These are phyloP conservation scores for Unio delphinus DNA, from an alignment of 2,888 invertebrate species.

Conservation along the genomic window DNA sequence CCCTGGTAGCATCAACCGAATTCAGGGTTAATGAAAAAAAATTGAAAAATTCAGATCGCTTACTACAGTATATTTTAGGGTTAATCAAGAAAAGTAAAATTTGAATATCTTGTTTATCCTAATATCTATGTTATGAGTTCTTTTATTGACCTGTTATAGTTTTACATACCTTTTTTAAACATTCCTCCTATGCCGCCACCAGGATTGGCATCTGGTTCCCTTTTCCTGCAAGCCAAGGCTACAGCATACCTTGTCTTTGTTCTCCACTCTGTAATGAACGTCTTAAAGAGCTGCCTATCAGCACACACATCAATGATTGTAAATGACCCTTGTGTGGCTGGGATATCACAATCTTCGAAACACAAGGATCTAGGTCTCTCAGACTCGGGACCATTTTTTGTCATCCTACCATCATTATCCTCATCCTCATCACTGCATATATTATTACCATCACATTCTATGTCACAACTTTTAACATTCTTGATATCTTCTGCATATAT, in stretches of 20 bases:
- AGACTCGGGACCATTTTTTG: slow-evolving; percentile 4
- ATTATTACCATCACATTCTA: slow-evolving; percentile 2
- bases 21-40: too few species aligned
- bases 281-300: slow-evolving; percentile 59
- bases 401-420: slow-evolving; percentile 18
- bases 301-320: slow-evolving; percentile 69
- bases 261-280: slow-evolving; percentile 68
- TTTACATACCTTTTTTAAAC: slow-evolving; percentile 53
- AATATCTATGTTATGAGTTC: too few species aligned
- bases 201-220: slow-evolving; percentile 17
- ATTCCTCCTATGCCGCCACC: slow-evolving; percentile 60
- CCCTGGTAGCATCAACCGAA: too few species aligned
- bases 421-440: slow-evolving; percentile 2
- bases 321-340: slow-evolving; percentile 53
- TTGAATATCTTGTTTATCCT: too few species aligned
- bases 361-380: slow-evolving; percentile 33
- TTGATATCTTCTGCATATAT: too few species aligned
- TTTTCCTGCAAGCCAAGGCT: slow-evolving; percentile 68
- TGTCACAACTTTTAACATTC: too few species aligned
- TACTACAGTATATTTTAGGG: too few species aligned
- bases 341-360: slow-evolving; percentile 32
- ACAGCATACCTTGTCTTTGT: slow-evolving; percentile 61
- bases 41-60: too few species aligned
- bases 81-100: too few species aligned
- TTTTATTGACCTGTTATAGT: too few species aligned